These are phyloP conservation scores for Sander vitreus DNA, from an alignment of 2,113 vertebrate species.

Conservation along the genomic window DNA sequence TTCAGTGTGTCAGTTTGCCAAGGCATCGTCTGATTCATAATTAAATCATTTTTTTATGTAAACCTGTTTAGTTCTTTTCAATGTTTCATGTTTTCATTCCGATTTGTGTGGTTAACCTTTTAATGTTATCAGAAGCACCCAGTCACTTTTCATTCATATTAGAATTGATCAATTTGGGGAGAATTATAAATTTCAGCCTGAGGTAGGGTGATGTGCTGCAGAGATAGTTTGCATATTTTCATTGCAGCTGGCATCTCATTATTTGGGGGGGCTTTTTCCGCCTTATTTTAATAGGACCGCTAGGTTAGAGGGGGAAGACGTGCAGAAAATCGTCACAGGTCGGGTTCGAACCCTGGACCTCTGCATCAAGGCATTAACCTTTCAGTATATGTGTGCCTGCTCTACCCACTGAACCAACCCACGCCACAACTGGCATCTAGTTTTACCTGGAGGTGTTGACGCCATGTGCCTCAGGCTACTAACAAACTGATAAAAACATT, in stretches of 20 bases:
- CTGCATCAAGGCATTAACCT: no score
- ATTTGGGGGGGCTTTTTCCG: no score
- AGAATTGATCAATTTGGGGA: not conserved
- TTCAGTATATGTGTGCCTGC: no score
- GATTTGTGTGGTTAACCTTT: not conserved
- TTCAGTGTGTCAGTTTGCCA: constrained; percentile 36
- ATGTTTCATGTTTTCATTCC: not conserved
- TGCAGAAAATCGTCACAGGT: no score
- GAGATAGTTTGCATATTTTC: not conserved
- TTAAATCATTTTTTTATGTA: constrained; percentile 68
- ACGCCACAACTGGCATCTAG: no score
- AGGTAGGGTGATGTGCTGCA: not conserved
- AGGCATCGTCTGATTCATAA: constrained; percentile 59
- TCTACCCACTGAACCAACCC: no score
- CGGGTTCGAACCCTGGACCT: no score
- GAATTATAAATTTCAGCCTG: not conserved
- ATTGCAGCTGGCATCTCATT: not conserved
- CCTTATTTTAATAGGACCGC: no score
- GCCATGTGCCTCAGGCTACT: no score
- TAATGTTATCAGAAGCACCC: not conserved
- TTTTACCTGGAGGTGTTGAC: no score
- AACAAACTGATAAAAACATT: no score
- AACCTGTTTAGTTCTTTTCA: not conserved
- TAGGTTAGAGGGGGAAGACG: no score
- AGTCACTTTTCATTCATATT: not conserved